Conservation (phyloP, 2,888 invertebrate species). For the Ecliptopera silaceata region DNA sequence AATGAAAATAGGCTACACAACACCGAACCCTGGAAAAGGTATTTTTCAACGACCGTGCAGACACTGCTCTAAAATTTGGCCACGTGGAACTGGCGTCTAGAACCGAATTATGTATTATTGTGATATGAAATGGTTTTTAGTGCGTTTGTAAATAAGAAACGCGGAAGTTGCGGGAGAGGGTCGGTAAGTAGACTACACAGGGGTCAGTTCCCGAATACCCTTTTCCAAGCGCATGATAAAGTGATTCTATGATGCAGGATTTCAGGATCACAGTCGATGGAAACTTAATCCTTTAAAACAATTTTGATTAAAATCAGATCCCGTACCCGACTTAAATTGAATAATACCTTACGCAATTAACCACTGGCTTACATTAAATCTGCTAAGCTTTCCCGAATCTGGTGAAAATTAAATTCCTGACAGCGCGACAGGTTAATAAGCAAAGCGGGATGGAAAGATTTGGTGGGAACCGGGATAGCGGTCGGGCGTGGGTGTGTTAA, state of each 20-base stretch:
- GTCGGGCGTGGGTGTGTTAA: conserved; percentile 55
- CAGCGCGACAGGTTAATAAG: conserved; percentile 16
- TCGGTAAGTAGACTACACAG: too few relatives aligned
- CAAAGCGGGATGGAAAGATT: conserved; percentile 16
- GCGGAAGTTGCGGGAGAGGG: too few relatives aligned
- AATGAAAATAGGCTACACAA: too few relatives aligned
- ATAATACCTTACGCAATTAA: conserved; percentile 22
- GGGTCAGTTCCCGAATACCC: not conserved
- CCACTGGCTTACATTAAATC: conserved; percentile 26
- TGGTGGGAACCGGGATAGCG: conserved; percentile 21
- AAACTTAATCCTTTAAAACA: conserved; percentile 13
- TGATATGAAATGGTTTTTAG: too few relatives aligned
- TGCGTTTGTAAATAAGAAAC: too few relatives aligned
- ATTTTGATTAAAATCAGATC: conserved; percentile 20
- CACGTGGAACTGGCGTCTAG: too few relatives aligned
- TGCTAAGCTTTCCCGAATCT: conserved; percentile 16
- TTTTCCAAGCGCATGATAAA: not conserved
- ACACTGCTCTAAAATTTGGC: too few relatives aligned
- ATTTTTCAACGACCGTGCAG: too few relatives aligned
- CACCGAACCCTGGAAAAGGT: too few relatives aligned
- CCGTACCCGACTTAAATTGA: conserved; percentile 11
- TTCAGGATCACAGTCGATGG: not conserved
- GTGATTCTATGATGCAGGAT: not conserved
- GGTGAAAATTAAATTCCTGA: conserved; percentile 25
- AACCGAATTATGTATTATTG: too few relatives aligned